Percentiles rank a stretch among this genome's conserved stretches.
phyloP scores from a whole-genome alignment of 2,113 vertebrate genomes.

The Ailuropoda melanoleuca region DNA sequence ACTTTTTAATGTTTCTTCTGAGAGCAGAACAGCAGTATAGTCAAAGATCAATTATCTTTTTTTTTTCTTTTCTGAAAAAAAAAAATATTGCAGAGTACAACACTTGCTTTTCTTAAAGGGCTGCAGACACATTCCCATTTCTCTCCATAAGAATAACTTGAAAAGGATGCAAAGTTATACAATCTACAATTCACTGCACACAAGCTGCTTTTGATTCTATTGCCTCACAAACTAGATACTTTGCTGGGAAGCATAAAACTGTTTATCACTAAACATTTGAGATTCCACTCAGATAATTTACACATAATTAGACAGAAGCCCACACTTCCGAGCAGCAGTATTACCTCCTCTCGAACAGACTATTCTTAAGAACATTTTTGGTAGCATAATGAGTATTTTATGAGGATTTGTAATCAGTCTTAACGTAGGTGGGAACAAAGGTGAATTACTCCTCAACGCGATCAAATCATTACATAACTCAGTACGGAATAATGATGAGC shows the following conservation, averaged over 20 bases:
- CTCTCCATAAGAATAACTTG: conserved; percentile 56
- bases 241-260: conserved; percentile 71
- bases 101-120: conserved; percentile 47
- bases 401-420: conserved; percentile 74
- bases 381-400: conserved; percentile 74
- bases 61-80: not conserved
- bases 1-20: conserved; percentile 73
- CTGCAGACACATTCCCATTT: conserved; percentile 43
- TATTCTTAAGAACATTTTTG: conserved; percentile 66
- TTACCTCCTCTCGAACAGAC: conserved; percentile 40
- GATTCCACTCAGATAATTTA: conserved; percentile 78
- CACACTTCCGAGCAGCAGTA: conserved; percentile 18
- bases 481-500: conserved; percentile 65
- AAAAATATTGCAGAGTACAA: conserved; percentile 7
- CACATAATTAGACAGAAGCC: conserved; percentile 74
- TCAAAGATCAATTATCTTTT: conserved; percentile 63
- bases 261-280: conserved; percentile 78
- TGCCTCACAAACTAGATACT: conserved; percentile 69
- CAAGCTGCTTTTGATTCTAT: conserved; percentile 71
- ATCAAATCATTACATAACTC: conserved; percentile 69
- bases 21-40: conserved; percentile 28
- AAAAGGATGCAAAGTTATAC: conserved; percentile 56
- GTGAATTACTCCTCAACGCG: conserved; percentile 64
- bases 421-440: conserved; percentile 68
- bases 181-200: conserved; percentile 58